A percentile compares a stretch with the other conserved stretches of the same genome.
phyloP scores from a whole-genome alignment of 2,113 vertebrate species.

The Polypterus bichir region DNA sequence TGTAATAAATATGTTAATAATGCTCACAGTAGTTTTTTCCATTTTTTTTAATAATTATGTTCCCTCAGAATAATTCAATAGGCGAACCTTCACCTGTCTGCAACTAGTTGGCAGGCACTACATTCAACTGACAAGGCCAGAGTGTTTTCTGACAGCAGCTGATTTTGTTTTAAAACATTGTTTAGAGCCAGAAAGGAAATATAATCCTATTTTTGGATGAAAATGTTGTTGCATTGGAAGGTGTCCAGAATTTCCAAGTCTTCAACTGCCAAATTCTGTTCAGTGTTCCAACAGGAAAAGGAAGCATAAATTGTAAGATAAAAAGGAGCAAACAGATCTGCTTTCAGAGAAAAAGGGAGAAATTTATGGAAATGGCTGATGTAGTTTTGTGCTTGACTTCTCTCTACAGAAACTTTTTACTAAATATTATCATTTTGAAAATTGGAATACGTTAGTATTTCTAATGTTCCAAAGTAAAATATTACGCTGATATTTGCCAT shows the following conservation, averaged over 20 bases:
- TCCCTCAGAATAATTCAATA: constrained; percentile 5
- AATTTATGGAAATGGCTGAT: no score
- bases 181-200: constrained; percentile 48
- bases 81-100: constrained; percentile 25
- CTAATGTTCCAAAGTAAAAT: no score
- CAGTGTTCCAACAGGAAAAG: background rate
- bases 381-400: no score
- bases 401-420: no score
- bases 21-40: constrained; percentile 4
- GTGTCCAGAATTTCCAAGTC: constrained; percentile 32
- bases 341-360: no score
- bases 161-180: constrained; percentile 21
- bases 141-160: constrained; percentile 18
- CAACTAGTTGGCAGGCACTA: constrained; percentile 35
- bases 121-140: constrained; percentile 38
- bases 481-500: no score
- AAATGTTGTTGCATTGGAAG: constrained; percentile 30
- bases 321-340: no score
- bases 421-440: no score
- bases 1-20: constrained; percentile 9
- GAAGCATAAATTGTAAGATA: no score
- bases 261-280: constrained; percentile 1
- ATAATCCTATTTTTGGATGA: constrained; percentile 52
- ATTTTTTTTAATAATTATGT: background rate
- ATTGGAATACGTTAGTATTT: no score